These are phyloP conservation scores for Brenthis daphne DNA, from an alignment of 2,888 invertebrate species.

Conservation along the genomic window DNA sequence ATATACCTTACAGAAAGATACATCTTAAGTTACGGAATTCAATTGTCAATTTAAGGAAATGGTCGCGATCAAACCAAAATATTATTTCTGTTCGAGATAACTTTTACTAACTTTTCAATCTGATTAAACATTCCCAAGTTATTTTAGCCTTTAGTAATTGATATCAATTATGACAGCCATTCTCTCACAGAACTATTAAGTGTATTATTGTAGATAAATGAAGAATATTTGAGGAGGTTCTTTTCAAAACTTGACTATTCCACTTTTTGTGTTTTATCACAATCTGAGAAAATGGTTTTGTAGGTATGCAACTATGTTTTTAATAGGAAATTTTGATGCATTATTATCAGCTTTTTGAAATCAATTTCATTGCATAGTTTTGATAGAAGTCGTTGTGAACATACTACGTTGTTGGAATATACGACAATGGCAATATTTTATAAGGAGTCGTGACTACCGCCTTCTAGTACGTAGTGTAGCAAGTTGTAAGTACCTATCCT, in stretches of 20 bases:
- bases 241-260: no score
- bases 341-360: no score
- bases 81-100: not conserved
- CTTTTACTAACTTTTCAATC: not conserved
- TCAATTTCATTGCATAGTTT: not conserved
- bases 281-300: no score
- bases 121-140: not conserved
- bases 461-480: slow-evolving; percentile 8
- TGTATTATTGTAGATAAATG: no score
- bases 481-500: not conserved
- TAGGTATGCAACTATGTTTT: no score
- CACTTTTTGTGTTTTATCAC: no score
- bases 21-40: not conserved
- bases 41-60: not conserved
- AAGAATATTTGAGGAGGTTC: no score
- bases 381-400: not conserved
- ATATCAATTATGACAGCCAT: not conserved
- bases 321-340: no score
- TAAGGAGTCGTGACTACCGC: slow-evolving; percentile 14
- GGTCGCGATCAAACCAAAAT: not conserved
- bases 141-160: not conserved
- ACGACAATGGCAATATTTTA: slow-evolving; percentile 2
- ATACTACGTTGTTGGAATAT: slow-evolving; percentile 1
- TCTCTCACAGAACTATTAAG: no score
- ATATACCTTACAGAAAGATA: not conserved